phyloP scores from a whole-genome alignment of 92 coral and sea anemone genomes.

The Bergia puertoricense region DNA sequence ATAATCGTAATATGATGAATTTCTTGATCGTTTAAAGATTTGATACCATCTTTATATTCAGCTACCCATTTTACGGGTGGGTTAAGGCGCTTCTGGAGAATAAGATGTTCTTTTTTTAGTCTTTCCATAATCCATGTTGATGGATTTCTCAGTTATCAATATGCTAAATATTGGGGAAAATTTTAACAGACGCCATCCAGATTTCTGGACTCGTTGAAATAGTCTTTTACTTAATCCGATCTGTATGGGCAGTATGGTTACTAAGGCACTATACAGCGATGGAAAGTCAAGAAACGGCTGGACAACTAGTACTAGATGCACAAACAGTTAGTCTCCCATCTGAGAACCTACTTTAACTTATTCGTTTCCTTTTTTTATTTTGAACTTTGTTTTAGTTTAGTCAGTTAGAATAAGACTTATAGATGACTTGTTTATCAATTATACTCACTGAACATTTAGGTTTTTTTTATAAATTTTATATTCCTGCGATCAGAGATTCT shows the following conservation, averaged over 20 bases:
- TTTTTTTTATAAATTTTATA: too few relatives aligned
- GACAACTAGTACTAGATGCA: not conserved
- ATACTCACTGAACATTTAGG: too few relatives aligned
- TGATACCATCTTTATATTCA: not conserved
- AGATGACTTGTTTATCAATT: too few relatives aligned
- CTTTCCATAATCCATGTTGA: conserved; percentile 15
- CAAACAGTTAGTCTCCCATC: too few relatives aligned
- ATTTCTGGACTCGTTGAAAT: not conserved
- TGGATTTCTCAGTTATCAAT: not conserved
- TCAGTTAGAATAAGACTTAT: too few relatives aligned
- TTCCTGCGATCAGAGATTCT: too few relatives aligned
- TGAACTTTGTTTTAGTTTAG: too few relatives aligned
- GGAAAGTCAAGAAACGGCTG: not conserved
- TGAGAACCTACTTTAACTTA: too few relatives aligned
- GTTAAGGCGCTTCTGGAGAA: not conserved
- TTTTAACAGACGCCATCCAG: not conserved
- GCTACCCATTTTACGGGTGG: not conserved
- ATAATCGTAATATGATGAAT: not conserved
- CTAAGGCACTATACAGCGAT: not conserved
- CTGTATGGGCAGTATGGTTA: too few relatives aligned
- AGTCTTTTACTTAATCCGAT: not conserved
- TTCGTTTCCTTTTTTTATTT: too few relatives aligned
- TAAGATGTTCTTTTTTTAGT: not conserved
- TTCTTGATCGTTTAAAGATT: not conserved
- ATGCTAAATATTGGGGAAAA: not conserved